phyloP scores from a whole-genome alignment of 2,888 invertebrate species.

The Aplocera efformata region DNA sequence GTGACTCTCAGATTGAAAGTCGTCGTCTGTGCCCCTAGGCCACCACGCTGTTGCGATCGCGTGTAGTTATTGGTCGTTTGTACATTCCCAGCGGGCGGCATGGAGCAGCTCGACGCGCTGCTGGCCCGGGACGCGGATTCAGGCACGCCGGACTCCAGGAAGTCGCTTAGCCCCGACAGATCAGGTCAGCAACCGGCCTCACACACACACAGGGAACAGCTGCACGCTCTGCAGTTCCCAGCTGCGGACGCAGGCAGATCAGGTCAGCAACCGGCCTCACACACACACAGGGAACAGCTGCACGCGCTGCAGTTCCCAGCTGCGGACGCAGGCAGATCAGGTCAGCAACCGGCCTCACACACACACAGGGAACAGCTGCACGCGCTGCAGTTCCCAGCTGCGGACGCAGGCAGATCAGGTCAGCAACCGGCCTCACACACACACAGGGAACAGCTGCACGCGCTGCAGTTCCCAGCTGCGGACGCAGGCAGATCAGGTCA shows the following conservation, averaged over 20 bases:
- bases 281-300: constrained; percentile 55
- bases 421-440: no score
- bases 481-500: no score
- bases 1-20: no score
- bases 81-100: constrained; percentile 51
- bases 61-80: neutral
- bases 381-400: constrained; percentile 45
- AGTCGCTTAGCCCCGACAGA: constrained; percentile 56
- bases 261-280: no score
- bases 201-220: constrained; percentile 55
- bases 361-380: constrained; percentile 59
- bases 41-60: no score
- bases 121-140: constrained; percentile 50
- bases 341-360: no score
- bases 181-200: constrained; percentile 64
- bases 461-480: no score
- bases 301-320: constrained; percentile 49
- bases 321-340: constrained; percentile 58
- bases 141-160: constrained; percentile 53
- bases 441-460: no score
- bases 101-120: constrained; percentile 57
- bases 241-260: constrained; percentile 56
- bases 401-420: constrained; percentile 63
- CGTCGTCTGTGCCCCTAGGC: no score
- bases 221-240: constrained; percentile 51